Evolutionary conservation across 2,113 vertebrate species (phyloP).

Genomic region (Galemys pyrenaicus): DNA sequence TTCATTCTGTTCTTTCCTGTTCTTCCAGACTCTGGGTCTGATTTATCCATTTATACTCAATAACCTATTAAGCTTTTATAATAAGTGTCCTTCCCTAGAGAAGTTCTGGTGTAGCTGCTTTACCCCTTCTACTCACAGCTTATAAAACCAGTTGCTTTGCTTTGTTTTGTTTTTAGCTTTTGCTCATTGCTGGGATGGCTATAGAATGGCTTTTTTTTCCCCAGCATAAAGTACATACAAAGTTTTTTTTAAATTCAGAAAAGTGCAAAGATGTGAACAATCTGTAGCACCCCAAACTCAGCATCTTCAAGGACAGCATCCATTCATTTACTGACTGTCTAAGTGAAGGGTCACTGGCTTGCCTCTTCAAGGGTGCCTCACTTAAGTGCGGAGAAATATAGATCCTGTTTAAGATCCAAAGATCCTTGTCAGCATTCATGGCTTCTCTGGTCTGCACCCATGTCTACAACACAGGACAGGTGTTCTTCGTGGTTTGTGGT

Average conservation of each 20-base stretch:
- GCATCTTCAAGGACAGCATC: not conserved
- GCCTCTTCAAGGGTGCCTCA: not conserved
- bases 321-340: not conserved
- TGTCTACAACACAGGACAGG: slow-evolving; percentile 49
- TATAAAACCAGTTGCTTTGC: not conserved
- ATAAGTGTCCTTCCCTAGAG: not conserved
- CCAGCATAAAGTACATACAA: not conserved
- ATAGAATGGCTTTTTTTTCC: too few relatives aligned
- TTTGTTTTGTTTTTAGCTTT: not conserved
- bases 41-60: not conserved
- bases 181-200: not conserved
- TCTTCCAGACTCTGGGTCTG: not conserved
- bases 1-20: not conserved
- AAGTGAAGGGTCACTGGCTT: slow-evolving; percentile 1
- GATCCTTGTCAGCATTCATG: slow-evolving; percentile 29
- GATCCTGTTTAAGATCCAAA: slow-evolving; percentile 27
- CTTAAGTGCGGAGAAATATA: slow-evolving; percentile 42
- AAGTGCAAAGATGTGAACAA: not conserved
- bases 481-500: slow-evolving; percentile 61
- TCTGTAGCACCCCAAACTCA: not conserved
- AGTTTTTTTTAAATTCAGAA: not conserved
- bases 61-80: not conserved
- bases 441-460: not conserved
- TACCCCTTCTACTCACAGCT: not conserved
- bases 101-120: too few relatives aligned